phyloP scores from a whole-genome alignment of 1,140 invertebrate genomes.

The Gonioctena quinquepunctata region DNA sequence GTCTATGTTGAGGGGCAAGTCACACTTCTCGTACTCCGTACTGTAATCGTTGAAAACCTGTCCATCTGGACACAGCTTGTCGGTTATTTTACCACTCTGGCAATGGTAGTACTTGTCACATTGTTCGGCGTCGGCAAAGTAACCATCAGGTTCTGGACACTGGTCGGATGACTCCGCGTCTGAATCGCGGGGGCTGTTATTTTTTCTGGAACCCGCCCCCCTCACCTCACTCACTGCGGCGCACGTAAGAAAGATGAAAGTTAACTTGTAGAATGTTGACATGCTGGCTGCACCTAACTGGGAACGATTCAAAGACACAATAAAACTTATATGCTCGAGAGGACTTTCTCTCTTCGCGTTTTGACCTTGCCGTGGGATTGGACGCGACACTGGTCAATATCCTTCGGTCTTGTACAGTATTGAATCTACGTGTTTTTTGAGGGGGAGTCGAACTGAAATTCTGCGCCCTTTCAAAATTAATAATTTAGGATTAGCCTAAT shows the following conservation, averaged over 20 bases:
- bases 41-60: constrained; percentile 89
- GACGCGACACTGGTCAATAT: background rate
- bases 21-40: constrained; percentile 81
- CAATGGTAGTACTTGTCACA: constrained; percentile 92
- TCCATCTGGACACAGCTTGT: constrained; percentile 86
- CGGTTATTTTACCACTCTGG: constrained; percentile 69
- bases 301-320: background rate
- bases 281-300: background rate
- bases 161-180: constrained; percentile 59
- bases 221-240: background rate
- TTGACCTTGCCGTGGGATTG: background rate
- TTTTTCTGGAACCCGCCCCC: background rate
- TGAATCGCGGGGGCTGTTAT: constrained; percentile 6
- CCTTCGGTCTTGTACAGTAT: no score
- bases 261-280: background rate
- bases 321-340: constrained; percentile 6
- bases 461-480: no score
- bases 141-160: constrained; percentile 83
- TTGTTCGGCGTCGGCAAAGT: constrained; percentile 82
- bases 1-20: constrained; percentile 84
- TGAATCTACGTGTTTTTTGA: no score
- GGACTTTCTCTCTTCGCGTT: background rate
- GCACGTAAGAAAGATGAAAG: background rate
- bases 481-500: no score
- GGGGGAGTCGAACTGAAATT: no score